Evolutionary conservation across 2,888 invertebrate genomes (phyloP), one percentile per base, ranked within the genome.

Genomic region (Timema podura): DNA sequence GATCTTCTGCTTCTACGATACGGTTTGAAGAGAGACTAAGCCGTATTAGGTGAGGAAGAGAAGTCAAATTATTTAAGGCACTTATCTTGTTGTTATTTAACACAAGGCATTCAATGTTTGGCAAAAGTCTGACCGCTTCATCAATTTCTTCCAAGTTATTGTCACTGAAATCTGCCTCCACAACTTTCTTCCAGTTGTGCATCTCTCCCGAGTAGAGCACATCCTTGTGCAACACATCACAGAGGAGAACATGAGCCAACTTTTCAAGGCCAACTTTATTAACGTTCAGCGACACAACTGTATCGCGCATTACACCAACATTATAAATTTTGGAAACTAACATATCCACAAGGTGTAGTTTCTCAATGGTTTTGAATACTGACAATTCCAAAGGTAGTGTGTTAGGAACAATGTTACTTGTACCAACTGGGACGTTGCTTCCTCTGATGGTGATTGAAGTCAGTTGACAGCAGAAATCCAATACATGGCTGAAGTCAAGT

Each of bases 401-500:
- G 76, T 93, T 93, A 0, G 93, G 91, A 72, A 91, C 85, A 72
- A 98, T 90, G 79, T 93, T 95, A 79, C 96, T 96, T 0, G 89
- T 89, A 8, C 91, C 91, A 64, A 93, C 88, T 57, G 87, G 85
- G 70, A 87, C 85, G 46, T 84, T 83, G 75, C 86, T 88, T 3
- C 93, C 92, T 77, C 84, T 81, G 69, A 95, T 87, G 74, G 85
- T 85, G 11, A 95, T 80, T 44, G 85, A 84, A 30, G 86, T 86
- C 46, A 96, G 82, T 78, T 93, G 90, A 0, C 89, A 89, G 79
- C 91, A 92, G 78, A 95, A 93, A 81, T 97, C 97, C 68, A 97
- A 80, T 0, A 96, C 89, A 77, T 96, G 95, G 74, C 95, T 94
- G 76, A 97, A 91, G 82, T 97, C 96, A 77, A 89, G 92, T 80